These are phyloP conservation scores for Torymus auratus DNA, from an alignment of 2,888 invertebrate species.

Conservation along the genomic window DNA sequence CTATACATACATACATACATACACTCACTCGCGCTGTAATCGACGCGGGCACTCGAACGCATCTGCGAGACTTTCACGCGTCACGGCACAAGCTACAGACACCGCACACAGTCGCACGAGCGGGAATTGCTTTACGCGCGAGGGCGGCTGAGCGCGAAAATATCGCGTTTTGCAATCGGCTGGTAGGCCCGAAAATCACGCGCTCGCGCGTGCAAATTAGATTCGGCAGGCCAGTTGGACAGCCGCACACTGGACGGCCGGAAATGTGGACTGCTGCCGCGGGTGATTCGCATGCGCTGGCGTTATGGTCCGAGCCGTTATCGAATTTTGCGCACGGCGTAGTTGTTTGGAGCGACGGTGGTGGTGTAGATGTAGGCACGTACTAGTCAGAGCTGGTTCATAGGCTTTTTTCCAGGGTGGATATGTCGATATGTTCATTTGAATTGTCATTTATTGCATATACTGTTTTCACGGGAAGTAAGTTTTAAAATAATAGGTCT, in stretches of 20 bases:
- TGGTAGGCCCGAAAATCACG: conserved; percentile 24
- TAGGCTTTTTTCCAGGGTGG: too few relatives aligned
- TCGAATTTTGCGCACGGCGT: conserved; percentile 18
- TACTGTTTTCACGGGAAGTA: too few relatives aligned
- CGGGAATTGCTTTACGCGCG: conserved; percentile 23
- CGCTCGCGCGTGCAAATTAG: conserved; percentile 32
- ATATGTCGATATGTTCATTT: too few relatives aligned
- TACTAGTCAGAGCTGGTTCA: too few relatives aligned
- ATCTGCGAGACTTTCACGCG: conserved; percentile 25
- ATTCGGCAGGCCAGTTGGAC: conserved; percentile 32
- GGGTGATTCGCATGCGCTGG: not conserved
- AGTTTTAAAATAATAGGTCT: too few relatives aligned
- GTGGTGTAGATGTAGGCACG: too few relatives aligned
- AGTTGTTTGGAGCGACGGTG: not conserved
- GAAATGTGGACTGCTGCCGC: too few relatives aligned
- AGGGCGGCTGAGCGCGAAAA: conserved; percentile 34
- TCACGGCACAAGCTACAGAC: not conserved
- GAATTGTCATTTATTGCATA: too few relatives aligned
- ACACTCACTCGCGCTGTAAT: not conserved
- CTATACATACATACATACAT: too few relatives aligned
- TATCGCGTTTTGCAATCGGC: not conserved
- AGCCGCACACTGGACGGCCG: not conserved
- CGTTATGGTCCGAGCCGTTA: conserved; percentile 15
- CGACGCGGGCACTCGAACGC: not conserved
- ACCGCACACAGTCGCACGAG: too few relatives aligned